Base-by-base conservation (phyloP, 2,113 vertebrate species). In the Sander lucioperca region DNA sequence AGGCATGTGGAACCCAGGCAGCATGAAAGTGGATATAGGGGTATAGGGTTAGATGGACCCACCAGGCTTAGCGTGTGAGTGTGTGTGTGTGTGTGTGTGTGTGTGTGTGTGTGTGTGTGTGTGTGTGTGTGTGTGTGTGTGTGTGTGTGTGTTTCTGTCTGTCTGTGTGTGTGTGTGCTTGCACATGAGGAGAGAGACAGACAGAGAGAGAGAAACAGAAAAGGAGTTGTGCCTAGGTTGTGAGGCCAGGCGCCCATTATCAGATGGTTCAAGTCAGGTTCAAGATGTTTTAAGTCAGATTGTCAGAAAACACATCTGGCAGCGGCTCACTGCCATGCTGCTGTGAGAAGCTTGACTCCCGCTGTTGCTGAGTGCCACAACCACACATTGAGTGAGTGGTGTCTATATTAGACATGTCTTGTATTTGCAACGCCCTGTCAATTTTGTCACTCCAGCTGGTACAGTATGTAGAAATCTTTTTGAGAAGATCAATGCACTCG, bases 1-100 rank as follows among this genome's bases (percentile, higher is more conserved):
- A 94, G 75, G 76, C 94, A 95, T 92, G 93, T 95, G 94, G 89
- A 89, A 79, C 62, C 80, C 86, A 87, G 72, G 76, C 81, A 21
- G 85, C 86, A 88, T 93, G 92, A 89, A 94, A 93, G 88, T 85
- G 82, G 82, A 92, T 91, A 88, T 80, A 81, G 82, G 74, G 61
- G 84, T 73, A 53, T 85, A 77, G 66, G 74, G 83, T 83, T 77
- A 87, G 89, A 85, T 84, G 80, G 79, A 86, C 83, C 72, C 82
- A 86, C 84, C 58, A 18, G 73, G 81, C 69, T 59, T 66, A 19
- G 19, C 6, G 47, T 61, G 66, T 86, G 79, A 54, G 72, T 83
- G 65, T 73, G 50, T 63, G 59, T 73, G 14, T 67, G 27, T 76
- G 61, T 84, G 21, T 63, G 66, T 63, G 59, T 74, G 47, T 59